These are phyloP conservation scores for Bombus breviceps DNA, from an alignment of 1,140 invertebrate species.

Conservation along the genomic window DNA sequence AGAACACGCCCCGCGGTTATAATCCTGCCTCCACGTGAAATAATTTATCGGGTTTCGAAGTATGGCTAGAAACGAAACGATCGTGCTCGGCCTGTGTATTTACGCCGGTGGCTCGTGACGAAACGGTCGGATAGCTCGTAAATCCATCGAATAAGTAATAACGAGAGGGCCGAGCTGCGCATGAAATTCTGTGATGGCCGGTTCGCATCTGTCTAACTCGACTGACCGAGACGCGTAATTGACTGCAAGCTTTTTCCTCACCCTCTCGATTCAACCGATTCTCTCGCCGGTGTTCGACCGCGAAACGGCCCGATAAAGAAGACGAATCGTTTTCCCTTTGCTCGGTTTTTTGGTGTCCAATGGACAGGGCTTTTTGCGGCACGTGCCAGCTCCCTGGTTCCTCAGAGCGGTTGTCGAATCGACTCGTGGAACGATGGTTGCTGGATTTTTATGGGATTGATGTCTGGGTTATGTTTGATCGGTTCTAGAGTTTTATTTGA, in stretches of 20 bases:
- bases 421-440: background rate
- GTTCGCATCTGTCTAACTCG: constrained; percentile 19
- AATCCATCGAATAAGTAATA: constrained; percentile 63
- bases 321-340: constrained; percentile 27
- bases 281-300: constrained; percentile 18
- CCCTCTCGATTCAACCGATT: background rate
- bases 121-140: constrained; percentile 55
- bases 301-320: constrained; percentile 23
- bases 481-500: background rate
- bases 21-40: constrained; percentile 21
- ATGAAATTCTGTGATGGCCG: constrained; percentile 19
- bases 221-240: constrained; percentile 47
- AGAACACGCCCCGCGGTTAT: constrained; percentile 6
- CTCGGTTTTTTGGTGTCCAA: background rate
- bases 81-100: constrained; percentile 34
- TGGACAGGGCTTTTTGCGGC: background rate
- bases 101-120: constrained; percentile 58
- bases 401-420: background rate
- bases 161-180: constrained; percentile 42
- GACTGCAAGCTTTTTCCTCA: constrained; percentile 35
- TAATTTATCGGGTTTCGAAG: constrained; percentile 34
- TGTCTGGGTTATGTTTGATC: background rate
- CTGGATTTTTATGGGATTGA: background rate
- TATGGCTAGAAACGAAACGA: background rate
- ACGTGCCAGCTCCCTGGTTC: background rate